These are phyloP conservation scores for Spermophilus dauricus DNA, from an alignment of 2,113 vertebrate genomes.

Conservation along the genomic window DNA sequence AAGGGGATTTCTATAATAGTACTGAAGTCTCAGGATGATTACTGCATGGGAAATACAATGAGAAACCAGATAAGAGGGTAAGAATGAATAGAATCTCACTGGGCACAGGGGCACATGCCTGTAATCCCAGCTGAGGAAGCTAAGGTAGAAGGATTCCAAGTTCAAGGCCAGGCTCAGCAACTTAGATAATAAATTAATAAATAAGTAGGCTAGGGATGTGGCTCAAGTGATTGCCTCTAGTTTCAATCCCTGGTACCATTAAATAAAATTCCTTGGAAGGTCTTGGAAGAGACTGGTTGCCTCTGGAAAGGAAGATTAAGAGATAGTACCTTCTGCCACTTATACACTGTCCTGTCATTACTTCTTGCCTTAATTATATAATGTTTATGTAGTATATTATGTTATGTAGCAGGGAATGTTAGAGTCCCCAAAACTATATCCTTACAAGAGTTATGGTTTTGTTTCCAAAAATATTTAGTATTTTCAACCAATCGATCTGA, in stretches of 20 bases:
- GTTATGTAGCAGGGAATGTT: neutral
- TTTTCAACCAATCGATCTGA: neutral
- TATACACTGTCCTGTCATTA: neutral
- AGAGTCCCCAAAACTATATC: neutral
- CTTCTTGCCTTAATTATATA: neutral
- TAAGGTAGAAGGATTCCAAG: too few species aligned
- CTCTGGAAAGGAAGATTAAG: neutral
- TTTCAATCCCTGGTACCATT: too few species aligned
- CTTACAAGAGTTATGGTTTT: neutral
- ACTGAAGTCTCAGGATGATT: neutral
- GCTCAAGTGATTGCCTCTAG: too few species aligned
- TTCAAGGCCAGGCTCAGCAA: too few species aligned
- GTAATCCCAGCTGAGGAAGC: too few species aligned
- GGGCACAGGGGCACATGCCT: too few species aligned
- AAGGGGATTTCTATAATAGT: neutral
- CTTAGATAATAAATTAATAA: too few species aligned
- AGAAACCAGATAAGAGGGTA: neutral
- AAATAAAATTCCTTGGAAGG: neutral
- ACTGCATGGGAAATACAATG: neutral
- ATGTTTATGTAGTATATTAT: neutral
- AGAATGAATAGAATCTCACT: neutral
- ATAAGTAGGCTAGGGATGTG: too few species aligned
- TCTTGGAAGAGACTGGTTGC: neutral
- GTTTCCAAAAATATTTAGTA: neutral
- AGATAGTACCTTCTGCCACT: neutral